Evolutionary conservation across 2,797 vertebrate species (phyloP).

Genomic region (Aselliscus stoliczkanus): DNA sequence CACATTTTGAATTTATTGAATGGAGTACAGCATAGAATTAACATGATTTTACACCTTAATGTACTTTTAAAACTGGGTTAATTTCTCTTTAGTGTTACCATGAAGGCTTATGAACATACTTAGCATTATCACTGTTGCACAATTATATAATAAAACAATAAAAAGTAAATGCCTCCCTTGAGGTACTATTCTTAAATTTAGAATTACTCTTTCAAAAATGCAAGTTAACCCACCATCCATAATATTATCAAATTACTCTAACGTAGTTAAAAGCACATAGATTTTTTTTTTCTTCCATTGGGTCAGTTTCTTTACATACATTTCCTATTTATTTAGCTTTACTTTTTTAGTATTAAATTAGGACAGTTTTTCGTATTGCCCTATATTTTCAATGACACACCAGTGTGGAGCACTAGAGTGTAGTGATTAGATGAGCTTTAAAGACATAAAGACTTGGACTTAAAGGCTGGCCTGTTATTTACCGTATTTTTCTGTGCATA

Average conservation of each 20-base stretch:
- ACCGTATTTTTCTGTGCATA: too few species aligned
- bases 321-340: neutral
- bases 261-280: neutral
- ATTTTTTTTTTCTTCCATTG: neutral
- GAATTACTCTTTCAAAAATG: slow-evolving; percentile 22
- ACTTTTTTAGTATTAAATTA: neutral
- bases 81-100: neutral
- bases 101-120: neutral
- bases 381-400: neutral
- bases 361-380: neutral
- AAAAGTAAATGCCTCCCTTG: neutral
- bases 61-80: neutral
- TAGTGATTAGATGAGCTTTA: neutral
- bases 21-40: neutral
- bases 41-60: neutral
- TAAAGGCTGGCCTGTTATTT: neutral
- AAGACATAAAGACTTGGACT: neutral
- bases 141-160: slow-evolving; percentile 13
- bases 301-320: neutral
- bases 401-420: neutral
- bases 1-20: neutral
- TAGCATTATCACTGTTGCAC: neutral
- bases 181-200: neutral
- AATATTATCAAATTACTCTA: slow-evolving; percentile 2
- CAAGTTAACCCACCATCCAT: neutral